Percentiles rank a stretch among this genome's conserved stretches.
Conservation (phyloP, 2,888 invertebrate species). For the Neocrepidodera transversa region DNA sequence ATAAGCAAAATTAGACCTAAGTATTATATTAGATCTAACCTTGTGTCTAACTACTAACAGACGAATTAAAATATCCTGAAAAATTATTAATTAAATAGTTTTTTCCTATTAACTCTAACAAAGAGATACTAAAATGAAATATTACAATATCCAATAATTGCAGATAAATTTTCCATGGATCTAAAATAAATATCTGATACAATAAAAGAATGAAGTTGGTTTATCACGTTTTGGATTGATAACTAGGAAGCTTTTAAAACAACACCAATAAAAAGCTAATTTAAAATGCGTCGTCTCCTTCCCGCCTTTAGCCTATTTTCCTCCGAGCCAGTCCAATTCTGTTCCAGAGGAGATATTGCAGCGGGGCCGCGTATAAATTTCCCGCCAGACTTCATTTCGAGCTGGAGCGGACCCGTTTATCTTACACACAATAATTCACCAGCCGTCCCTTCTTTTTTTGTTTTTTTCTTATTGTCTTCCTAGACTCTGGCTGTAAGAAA, state of each 20-base stretch:
- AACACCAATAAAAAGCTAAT: conserved; percentile 60
- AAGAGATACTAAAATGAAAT: no score
- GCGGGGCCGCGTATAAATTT: conserved; percentile 60
- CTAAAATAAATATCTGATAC: no score
- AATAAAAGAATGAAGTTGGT: no score
- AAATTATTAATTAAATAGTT: no score
- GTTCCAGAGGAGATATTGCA: conserved; percentile 61
- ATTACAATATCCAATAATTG: no score
- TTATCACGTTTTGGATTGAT: conserved; percentile 43
- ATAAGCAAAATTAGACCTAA: no score
- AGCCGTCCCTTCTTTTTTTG: conserved; percentile 59
- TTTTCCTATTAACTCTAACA: no score
- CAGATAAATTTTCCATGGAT: no score
- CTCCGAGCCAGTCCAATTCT: conserved; percentile 61
- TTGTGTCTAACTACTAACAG: no score
- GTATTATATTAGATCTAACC: no score
- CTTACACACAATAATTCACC: conserved; percentile 73
- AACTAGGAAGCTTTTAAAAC: conserved; percentile 50
- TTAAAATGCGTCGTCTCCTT: conserved; percentile 60
- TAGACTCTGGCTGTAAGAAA: conserved; percentile 59
- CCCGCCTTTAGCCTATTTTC: conserved; percentile 60
- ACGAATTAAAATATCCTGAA: no score
- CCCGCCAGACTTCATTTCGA: conserved; percentile 75
- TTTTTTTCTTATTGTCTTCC: conserved; percentile 60
- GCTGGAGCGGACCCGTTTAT: conserved; percentile 75